phyloP scores from a whole-genome alignment of 2,797 vertebrate genomes.

The Catharus ustulatus region DNA sequence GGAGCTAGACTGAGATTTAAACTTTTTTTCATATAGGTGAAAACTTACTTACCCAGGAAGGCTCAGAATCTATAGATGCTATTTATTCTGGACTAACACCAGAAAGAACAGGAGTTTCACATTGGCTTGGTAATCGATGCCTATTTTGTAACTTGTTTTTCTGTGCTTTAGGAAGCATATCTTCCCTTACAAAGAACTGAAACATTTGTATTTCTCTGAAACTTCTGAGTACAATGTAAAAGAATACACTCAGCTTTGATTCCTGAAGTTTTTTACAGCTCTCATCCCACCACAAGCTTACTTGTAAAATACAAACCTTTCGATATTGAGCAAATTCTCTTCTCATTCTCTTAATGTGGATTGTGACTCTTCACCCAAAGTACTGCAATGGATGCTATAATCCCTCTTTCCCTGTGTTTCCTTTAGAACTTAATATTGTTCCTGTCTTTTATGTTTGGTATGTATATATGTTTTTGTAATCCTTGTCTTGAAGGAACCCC shows the following conservation, averaged over 20 bases:
- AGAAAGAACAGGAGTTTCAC: not conserved
- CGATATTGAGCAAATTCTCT: not conserved
- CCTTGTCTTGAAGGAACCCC: not conserved
- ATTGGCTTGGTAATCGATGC: not conserved
- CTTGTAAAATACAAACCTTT: not conserved
- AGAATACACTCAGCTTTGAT: not conserved
- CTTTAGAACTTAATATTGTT: slow-evolving; percentile 6
- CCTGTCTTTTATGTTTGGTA: slow-evolving; percentile 16
- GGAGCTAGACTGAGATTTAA: not conserved
- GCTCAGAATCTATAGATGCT: not conserved
- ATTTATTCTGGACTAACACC: not conserved
- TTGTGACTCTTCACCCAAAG: not conserved
- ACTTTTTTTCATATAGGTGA: not conserved
- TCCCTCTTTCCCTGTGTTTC: not conserved
- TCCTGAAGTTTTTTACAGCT: slow-evolving; percentile 10
- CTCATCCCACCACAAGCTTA: not conserved
- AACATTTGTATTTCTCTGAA: slow-evolving; percentile 8
- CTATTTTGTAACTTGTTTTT: slow-evolving; percentile 9
- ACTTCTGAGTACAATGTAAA: not conserved
- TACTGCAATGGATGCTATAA: not conserved
- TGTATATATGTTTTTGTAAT: slow-evolving; percentile 65
- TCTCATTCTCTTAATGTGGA: not conserved
- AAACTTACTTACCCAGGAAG: not conserved
- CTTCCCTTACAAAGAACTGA: not conserved
- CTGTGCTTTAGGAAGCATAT: slow-evolving; percentile 16